Evolutionary conservation across 2,113 vertebrate species (phyloP), one percentile per base, ranked within the genome.

Genomic region (Epinephelus moara): DNA sequence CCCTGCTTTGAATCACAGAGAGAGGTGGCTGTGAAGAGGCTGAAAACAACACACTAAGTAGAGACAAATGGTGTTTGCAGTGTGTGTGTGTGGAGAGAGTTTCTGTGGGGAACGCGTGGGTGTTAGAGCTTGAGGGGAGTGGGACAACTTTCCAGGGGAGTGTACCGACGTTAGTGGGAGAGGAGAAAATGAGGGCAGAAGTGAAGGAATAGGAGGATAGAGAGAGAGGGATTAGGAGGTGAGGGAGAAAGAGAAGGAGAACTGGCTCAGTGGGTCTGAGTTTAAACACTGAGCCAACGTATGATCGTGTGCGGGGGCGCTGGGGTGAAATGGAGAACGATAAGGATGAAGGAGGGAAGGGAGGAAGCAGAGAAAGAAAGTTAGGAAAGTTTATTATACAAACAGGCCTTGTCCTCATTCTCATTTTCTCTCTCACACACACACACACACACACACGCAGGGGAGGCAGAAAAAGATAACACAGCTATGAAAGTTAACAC

Each of bases 21-120:
- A 64, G 75, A 78, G 62, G 61, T 70, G 68, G 49, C 25, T 53
- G 19, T 73, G 61, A 64, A 21, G 63, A 66, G 53, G 56, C 59
- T 1, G 27, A 69, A 69, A 81, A 55, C 12, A n/a, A 67, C 56
- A 67, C 77, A 2, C 49, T 81, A 83, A 86, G 62, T 4, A 42
- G 19, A 79, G 30, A 68, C 75, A 76, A 87, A 88, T 75, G 70
- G 47, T 69, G 37, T 73, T 37, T 62, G 7, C 45, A 6, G 6
- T 82, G 60, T 68, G 53, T 82, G 53, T 1, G 23, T 47, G 57
- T 45, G 62, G 40, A 55, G 27, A 23, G 61, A 40, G 56, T 74
- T 79, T 67, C 25, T 80, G 70, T 84, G 86, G 89, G 89, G 82
- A 90, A 92, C 75, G 75, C 68, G 86, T 78, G 87, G 92, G 92